Conservation (phyloP, 1,140 invertebrate genomes). For the Monochamus saltuarius region DNA sequence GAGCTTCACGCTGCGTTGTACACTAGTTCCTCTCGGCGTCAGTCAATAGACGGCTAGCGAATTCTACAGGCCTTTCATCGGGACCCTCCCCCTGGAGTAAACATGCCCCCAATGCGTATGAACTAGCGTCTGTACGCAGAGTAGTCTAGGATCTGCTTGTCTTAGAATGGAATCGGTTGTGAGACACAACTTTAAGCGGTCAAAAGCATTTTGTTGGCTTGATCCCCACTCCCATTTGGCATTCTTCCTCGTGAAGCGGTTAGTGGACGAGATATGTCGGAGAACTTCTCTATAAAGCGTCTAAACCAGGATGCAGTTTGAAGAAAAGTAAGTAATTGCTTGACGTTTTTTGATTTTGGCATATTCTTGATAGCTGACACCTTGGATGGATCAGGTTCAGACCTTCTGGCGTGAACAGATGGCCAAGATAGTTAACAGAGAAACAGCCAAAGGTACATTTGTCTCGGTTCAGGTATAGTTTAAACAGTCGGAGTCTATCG, state of each 20-base stretch:
- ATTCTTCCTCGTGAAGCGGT: constrained; percentile 44
- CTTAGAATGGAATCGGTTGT: background rate
- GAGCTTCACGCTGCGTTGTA: constrained; percentile 48
- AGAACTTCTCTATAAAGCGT: constrained; percentile 48
- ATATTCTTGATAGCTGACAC: constrained; percentile 35
- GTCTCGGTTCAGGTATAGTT: background rate
- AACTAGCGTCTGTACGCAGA: constrained; percentile 22
- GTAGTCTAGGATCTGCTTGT: background rate
- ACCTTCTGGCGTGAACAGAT: too few relatives aligned
- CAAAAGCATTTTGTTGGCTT: constrained; percentile 21
- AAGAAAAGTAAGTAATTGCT: constrained; percentile 39
- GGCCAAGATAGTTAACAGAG: too few relatives aligned
- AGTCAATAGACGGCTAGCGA: constrained; percentile 31
- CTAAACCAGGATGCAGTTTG: constrained; percentile 50
- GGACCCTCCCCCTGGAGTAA: constrained; percentile 43
- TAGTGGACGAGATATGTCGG: constrained; percentile 46
- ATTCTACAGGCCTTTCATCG: too few relatives aligned
- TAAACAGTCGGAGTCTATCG: constrained; percentile 4
- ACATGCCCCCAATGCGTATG: constrained; percentile 46
- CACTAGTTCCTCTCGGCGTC: constrained; percentile 47
- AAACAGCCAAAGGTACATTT: too few relatives aligned
- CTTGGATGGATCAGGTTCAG: too few relatives aligned
- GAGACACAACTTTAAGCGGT: background rate
- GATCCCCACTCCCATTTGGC: constrained; percentile 39
- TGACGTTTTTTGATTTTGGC: constrained; percentile 35